Base-by-base conservation (phyloP, 2,797 vertebrate genomes). In the Mus spretus region DNA sequence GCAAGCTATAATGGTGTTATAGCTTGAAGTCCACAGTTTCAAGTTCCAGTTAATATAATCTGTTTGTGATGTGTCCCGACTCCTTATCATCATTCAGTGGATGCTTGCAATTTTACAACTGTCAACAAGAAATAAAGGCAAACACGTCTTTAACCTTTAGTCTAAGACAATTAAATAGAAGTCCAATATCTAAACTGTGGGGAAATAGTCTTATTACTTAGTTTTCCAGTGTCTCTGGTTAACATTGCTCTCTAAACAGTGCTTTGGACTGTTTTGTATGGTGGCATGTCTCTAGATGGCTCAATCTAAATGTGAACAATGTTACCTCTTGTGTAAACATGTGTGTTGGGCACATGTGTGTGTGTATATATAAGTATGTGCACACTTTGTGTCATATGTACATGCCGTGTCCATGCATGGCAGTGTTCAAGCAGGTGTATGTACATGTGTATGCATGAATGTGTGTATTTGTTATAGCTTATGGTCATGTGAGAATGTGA, bases 41-140 rank as follows among this genome's bases (percentile, higher is more conserved):
- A 90, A 44, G 78, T 0, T 24, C 61, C 80, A 63, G 84, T 87
- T 61, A 44, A 28, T 13, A 55, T 77, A 61, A 59, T 82, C 3
- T 24, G 11, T 57, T 75, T 86, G 59, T 89, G 57, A 22, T 50
- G 4, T 57, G 88, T 94, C 93, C 40, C 47, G 93, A 22, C n/a
- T 31, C 10, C 12, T 3, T 81, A 74, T 31, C 12, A 28, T 1
- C 6, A 10, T 75, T 67, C 65, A 89, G 13, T 20, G 5, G 11
- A 20, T 90, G 13, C 70, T 86, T 91, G 63, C 50, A 63, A 80
- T 81, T 92, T 72, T 1, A 72, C 67, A 78, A 12, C 1, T 70
- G 61, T 55, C 15, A 81, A 13, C 6, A 85, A 15, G 24, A 94
- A 90, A 79, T 9, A 91, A 88, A 61, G 14, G 9, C 6, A 83